Conservation (phyloP, 2,888 invertebrate species). For the Augiades crinisus region DNA sequence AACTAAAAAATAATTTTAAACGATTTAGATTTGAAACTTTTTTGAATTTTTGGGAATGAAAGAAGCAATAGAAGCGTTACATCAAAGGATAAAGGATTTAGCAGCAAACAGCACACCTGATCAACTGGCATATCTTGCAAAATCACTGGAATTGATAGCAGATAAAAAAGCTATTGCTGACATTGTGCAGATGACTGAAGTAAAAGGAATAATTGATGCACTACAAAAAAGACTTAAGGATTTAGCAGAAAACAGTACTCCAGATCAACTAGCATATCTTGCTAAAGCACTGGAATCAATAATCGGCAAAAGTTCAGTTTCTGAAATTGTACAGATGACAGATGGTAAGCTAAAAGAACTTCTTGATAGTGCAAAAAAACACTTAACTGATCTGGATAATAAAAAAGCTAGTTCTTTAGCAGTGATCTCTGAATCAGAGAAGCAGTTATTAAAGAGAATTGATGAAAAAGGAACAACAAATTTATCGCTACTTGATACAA, state of each 20-base stretch:
- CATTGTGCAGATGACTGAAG: constrained; percentile 31
- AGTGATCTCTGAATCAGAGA: constrained; percentile 3
- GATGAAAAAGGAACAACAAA: constrained; percentile 3
- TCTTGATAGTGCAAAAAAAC: constrained; percentile 3
- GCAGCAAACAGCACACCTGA: constrained; percentile 8
- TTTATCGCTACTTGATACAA: constrained; percentile 3
- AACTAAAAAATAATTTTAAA: too few relatives aligned
- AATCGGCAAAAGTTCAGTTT: constrained; percentile 1
- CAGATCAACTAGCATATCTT: neutral
- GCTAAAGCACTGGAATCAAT: constrained; percentile 1
- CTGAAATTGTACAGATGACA: constrained; percentile 1
- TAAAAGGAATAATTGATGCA: constrained; percentile 2
- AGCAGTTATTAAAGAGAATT: constrained; percentile 3
- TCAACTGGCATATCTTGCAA: constrained; percentile 8
- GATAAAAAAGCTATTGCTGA: constrained; percentile 7
- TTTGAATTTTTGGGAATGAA: neutral
- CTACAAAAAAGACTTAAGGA: constrained; percentile 1
- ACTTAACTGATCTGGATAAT: constrained; percentile 3
- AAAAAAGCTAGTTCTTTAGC: constrained; percentile 3
- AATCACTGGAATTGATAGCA: constrained; percentile 4
- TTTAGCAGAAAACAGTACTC: neutral
- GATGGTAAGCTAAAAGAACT: constrained; percentile 3
- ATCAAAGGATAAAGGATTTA: constrained; percentile 6
- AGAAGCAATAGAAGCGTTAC: constrained; percentile 3
- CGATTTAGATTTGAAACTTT: too few relatives aligned